These are phyloP conservation scores for Mirza zaza DNA, from an alignment of 2,113 vertebrate species.

Conservation along the genomic window DNA sequence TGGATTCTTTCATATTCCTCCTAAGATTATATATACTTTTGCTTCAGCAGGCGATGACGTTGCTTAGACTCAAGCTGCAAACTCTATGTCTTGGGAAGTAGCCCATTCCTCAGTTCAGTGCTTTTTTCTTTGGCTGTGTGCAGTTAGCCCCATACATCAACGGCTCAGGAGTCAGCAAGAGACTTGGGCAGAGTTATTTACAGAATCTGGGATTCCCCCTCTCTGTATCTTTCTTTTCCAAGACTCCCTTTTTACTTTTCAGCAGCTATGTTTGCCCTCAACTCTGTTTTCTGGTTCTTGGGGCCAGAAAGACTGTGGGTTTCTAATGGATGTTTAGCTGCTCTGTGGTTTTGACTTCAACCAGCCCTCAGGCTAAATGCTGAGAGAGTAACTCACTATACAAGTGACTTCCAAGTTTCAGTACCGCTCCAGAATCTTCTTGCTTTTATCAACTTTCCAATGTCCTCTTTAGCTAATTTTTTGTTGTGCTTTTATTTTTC, in stretches of 20 bases:
- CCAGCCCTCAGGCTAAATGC: not conserved
- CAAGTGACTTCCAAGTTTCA: not conserved
- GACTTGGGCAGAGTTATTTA: not conserved
- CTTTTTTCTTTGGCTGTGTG: not conserved
- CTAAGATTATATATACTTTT: not conserved
- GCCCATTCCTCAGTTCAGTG: not conserved
- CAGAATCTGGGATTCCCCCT: not conserved
- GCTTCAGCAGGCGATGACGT: not conserved
- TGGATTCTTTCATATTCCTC: not conserved
- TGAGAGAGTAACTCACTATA: not conserved
- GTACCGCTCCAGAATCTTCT: not conserved
- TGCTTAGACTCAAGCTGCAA: not conserved
- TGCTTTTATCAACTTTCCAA: not conserved
- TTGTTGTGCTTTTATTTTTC: not conserved
- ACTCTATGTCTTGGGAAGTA: not conserved
- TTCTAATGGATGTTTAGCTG: not conserved
- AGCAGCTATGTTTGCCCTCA: not conserved
- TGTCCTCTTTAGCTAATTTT: not conserved
- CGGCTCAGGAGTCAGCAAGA: not conserved
- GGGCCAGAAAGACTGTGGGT: not conserved
- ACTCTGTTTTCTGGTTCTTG: conserved; percentile 1
- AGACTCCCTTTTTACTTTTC: not conserved
- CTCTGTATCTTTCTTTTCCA: not conserved
- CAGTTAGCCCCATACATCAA: too few species aligned
- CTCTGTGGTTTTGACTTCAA: not conserved